Evolutionary conservation across 2,888 invertebrate species (phyloP).

Genomic region (Mesodorylaimus sp.): DNA sequence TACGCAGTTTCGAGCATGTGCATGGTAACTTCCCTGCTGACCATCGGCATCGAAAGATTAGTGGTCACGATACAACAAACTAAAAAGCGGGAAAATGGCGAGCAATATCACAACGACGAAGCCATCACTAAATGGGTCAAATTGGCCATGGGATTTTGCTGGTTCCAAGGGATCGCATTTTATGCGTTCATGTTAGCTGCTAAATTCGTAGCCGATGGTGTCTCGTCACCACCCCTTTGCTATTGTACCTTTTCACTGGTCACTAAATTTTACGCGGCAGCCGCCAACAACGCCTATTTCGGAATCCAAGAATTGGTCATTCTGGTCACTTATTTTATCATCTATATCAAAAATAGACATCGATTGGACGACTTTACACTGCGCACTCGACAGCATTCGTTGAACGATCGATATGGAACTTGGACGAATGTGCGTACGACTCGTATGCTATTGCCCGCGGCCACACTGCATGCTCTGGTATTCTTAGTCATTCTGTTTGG

Average conservation of each 20-base stretch:
- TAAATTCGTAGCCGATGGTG: neutral
- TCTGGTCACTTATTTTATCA: neutral
- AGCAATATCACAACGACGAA: neutral
- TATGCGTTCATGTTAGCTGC: neutral
- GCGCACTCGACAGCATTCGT: neutral
- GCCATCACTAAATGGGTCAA: neutral
- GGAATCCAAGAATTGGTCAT: neutral
- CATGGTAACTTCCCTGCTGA: neutral
- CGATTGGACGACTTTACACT: neutral
- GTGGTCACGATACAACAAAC: neutral
- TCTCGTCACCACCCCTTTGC: neutral
- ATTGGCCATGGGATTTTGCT: neutral
- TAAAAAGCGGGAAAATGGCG: neutral
- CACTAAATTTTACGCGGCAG: neutral
- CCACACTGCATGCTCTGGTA: neutral
- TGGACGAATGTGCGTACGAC: neutral
- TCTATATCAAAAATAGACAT: neutral
- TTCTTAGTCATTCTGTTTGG: neutral
- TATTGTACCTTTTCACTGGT: neutral
- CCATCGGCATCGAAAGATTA: neutral
- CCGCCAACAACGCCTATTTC: neutral
- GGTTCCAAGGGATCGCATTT: neutral
- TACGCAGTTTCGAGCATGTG: neutral
- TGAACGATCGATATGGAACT: neutral
- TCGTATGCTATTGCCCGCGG: neutral